Evolutionary conservation across 2,113 vertebrate genomes (phyloP), one percentile per base, ranked within the genome.

Genomic region (Tautogolabrus adspersus): DNA sequence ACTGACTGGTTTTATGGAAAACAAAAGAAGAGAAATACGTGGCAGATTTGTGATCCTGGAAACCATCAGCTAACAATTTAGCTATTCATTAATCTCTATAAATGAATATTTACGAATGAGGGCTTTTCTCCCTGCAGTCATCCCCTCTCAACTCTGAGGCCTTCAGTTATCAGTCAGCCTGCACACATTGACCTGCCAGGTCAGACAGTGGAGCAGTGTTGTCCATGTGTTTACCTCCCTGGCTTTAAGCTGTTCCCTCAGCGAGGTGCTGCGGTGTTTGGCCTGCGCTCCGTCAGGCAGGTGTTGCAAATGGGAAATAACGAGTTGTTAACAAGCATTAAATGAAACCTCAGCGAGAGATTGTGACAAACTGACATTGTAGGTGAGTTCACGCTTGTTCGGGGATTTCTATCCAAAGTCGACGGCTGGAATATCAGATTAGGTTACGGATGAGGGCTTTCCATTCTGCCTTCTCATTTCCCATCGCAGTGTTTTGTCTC

Each of bases 261-360:
- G 19, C 9, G 26, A 23, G 37, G 0, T 7, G 79, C 23, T 34
- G 23, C 6, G 2, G 23, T 12, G 46, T 60, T 61, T 72, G 46
- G 15, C 10, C 51, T 34, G 22, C 16, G 10, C 59, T 72, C 57
- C 18, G 7, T 60, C 56, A 34, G 62, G 12, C 42, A 65, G 81
- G 67, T 86, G 87, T 91, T 81, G 52, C 86, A 77, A 90, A 90
- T 89, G 76, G 67, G 47, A 81, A 85, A 89, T 89, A 91, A 91
- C 81, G 82, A 90, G 69, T 79, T 66, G 83, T 75, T 91, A 91
- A 92, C 83, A 79, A 84, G 81, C 85, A 54, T 85, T 84, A 87
- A 89, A 90, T 91, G 65, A 90, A 91, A 84, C 23, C 51, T 66
- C 59, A 9, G 68, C 18, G 0, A 46, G 55, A 22, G 34, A 65